These are phyloP conservation scores for Ploceus nigricollis DNA, from an alignment of 2,113 vertebrate genomes.

Conservation along the genomic window DNA sequence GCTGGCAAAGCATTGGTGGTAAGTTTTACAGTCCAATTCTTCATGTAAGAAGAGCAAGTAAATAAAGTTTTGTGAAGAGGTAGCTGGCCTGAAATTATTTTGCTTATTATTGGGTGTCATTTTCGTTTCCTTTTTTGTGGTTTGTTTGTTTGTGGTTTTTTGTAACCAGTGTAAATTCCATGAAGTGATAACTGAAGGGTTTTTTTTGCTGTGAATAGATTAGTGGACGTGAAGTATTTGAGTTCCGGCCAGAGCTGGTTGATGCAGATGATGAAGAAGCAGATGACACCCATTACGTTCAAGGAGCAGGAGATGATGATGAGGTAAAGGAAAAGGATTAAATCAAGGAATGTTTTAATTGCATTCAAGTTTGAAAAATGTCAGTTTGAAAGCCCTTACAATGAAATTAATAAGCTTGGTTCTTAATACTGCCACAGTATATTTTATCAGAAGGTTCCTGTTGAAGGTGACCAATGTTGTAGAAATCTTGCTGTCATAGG, in stretches of 20 bases:
- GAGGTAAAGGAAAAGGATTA: conserved; percentile 58
- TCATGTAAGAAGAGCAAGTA: background rate
- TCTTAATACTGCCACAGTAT: background rate
- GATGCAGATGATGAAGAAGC: conserved; percentile 94
- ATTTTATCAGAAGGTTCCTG: background rate
- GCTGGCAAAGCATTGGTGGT: conserved; percentile 92
- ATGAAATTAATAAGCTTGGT: background rate
- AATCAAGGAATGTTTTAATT: background rate
- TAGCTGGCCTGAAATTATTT: background rate
- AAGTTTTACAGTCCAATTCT: conserved; percentile 9
- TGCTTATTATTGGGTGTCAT: background rate
- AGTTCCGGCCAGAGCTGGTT: conserved; percentile 93
- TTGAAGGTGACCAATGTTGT: background rate
- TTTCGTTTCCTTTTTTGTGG: background rate
- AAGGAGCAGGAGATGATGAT: conserved; percentile 73
- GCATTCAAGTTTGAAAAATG: background rate
- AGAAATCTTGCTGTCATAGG: background rate
- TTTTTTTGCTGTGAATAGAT: conserved; percentile 72
- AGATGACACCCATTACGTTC: conserved; percentile 82
- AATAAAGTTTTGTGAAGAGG: background rate
- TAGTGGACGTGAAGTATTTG: conserved; percentile 95
- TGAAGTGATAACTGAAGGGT: background rate
- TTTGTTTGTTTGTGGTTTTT: background rate
- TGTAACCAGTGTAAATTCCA: background rate
- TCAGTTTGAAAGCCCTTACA: background rate